These are phyloP conservation scores for Leptinotarsa undecemlineata DNA, from an alignment of 1,140 invertebrate species.

Conservation along the genomic window DNA sequence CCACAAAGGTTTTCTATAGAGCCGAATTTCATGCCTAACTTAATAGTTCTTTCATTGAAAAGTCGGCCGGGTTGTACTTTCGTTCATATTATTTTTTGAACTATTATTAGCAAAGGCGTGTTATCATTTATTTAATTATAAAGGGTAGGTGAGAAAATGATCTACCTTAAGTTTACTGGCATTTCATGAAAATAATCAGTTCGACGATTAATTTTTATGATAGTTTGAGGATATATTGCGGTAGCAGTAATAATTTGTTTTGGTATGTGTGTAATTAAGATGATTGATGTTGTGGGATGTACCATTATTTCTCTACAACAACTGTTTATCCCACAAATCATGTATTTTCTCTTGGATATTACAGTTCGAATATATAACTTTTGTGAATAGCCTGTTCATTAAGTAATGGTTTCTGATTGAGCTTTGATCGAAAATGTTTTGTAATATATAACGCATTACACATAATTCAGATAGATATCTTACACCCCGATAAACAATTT, in stretches of 20 bases:
- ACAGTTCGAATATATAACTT: too few relatives aligned
- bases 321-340: background rate
- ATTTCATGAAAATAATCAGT: conserved; percentile 20
- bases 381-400: too few relatives aligned
- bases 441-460: too few relatives aligned
- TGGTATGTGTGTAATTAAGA: conserved; percentile 28
- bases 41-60: conserved; percentile 5
- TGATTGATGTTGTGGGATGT: conserved; percentile 24
- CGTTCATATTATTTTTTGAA: conserved; percentile 29
- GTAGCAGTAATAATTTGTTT: conserved; percentile 26
- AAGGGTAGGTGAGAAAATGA: conserved; percentile 40
- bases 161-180: conserved; percentile 2
- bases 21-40: conserved; percentile 22
- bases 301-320: background rate
- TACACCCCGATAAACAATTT: too few relatives aligned
- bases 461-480: too few relatives aligned
- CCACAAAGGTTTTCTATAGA: conserved; percentile 17
- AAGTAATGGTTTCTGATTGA: too few relatives aligned
- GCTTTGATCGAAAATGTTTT: too few relatives aligned
- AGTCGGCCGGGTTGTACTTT: background rate
- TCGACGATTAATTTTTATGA: conserved; percentile 28
- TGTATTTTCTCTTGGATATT: background rate
- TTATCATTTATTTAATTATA: conserved; percentile 47
- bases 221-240: conserved; percentile 2
- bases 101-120: conserved; percentile 46